Percentiles rank a stretch among this genome's conserved stretches.
These are phyloP conservation scores for Pseudoips prasinana DNA, from an alignment of 2,888 invertebrate genomes.

Conservation along the genomic window DNA sequence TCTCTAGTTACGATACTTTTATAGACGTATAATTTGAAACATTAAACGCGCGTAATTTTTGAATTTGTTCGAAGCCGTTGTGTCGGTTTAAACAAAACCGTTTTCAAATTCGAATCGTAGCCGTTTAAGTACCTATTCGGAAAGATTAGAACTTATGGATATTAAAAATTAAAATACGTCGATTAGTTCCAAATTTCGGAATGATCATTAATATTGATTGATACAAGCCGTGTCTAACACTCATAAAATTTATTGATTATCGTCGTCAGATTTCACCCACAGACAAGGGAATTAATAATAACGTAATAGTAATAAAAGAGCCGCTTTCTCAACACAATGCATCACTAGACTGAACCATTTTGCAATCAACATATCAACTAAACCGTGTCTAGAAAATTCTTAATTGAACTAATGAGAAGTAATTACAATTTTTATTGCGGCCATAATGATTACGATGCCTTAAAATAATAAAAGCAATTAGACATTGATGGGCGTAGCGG, in stretches of 20 bases:
- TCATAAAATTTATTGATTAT: constrained; percentile 69
- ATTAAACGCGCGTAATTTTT: constrained; percentile 32
- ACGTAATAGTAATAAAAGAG: constrained; percentile 56
- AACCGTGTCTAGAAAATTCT: constrained; percentile 80
- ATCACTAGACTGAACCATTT: constrained; percentile 56
- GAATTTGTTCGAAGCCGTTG: constrained; percentile 40
- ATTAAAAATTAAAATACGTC: constrained; percentile 67
- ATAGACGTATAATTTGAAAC: constrained; percentile 25
- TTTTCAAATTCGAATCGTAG: constrained; percentile 43
- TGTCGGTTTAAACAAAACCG: constrained; percentile 42
- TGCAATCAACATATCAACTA: constrained; percentile 76
- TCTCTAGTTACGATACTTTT: constrained; percentile 25
- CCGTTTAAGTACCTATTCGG: constrained; percentile 48
- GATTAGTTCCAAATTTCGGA: constrained; percentile 75
- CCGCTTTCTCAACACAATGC: constrained; percentile 69
- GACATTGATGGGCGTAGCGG: constrained; percentile 76
- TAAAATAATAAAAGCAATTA: constrained; percentile 83
- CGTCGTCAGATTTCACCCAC: constrained; percentile 59
- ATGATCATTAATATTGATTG: constrained; percentile 75
- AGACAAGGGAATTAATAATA: constrained; percentile 60
- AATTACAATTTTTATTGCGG: constrained; percentile 81
- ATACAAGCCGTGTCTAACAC: constrained; percentile 72
- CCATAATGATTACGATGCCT: constrained; percentile 82
- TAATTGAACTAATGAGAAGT: constrained; percentile 82
- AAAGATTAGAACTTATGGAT: constrained; percentile 61